Base-by-base conservation (phyloP, 2,888 invertebrate species). In the Notodonta dromedarius region DNA sequence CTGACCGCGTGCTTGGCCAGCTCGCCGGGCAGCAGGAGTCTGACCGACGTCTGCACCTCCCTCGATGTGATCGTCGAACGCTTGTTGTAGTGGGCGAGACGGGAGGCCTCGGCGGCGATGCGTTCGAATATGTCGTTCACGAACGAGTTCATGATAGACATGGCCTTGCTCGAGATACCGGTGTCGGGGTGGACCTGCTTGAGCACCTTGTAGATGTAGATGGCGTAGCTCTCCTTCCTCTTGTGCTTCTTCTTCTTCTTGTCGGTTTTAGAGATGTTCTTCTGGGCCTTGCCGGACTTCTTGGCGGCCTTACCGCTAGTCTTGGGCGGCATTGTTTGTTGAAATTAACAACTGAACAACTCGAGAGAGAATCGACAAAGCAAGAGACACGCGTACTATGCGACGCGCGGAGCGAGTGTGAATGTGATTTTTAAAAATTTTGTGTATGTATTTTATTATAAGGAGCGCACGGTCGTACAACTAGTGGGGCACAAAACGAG, bases 1-100 rank as follows among this genome's bases (percentile, higher is more conserved):
- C n/a, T n/a, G n/a, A n/a, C n/a, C n/a, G n/a, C n/a, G n/a, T n/a
- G n/a, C n/a, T 96, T 96, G 57, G 95, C 95, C 74, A 96, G 87
- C 84, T 96, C 96, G 57, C 53, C 32, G 53, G 53, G 53, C 53
- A 53, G 53, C 53, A 53, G 32, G 24, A 53, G 53, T 35, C 95
- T 89, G 48, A 96, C 95, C 14, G 95, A 95, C 0, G 95, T 96
- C 85, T 96, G 96, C 66, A 96, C 95, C 83, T 96, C 96, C 78
- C 74, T 74, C 42, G 78, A 78, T 48, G 77, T 78, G 44, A 46
- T 46, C 32, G 35, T 50, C 16, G 50, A 50, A 50, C 50, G 50
- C 16, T 50, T 50, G 50, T 35, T n/a, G 89, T 95, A 95, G 75
- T 95, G 95, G 16, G 95, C 94, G 69, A 96, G 84, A 62, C 94